These are phyloP conservation scores for Acromyrmex heyeri DNA, from an alignment of 1,140 invertebrate species.

Conservation along the genomic window DNA sequence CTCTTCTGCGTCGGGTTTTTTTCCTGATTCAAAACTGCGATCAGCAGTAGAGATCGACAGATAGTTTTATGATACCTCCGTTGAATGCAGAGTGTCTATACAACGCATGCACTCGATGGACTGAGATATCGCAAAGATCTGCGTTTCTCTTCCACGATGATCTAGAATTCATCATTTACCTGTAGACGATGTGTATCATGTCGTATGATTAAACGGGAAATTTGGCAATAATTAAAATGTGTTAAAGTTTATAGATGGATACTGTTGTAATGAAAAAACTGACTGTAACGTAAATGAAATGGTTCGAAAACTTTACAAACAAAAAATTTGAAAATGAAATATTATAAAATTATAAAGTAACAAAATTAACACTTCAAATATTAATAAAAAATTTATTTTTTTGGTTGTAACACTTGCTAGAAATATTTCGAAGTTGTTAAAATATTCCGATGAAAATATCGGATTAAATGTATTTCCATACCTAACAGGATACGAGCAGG, in stretches of 20 bases:
- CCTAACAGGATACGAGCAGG: conserved; percentile 9
- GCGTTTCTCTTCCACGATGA: conserved; percentile 31
- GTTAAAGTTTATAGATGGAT: neutral
- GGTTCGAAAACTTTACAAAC: neutral
- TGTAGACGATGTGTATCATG: conserved; percentile 27
- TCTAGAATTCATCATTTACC: conserved; percentile 23
- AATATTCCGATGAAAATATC: conserved; percentile 49
- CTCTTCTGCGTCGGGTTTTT: conserved; percentile 30
- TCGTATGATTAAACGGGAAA: conserved; percentile 15
- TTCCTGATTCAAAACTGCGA: conserved; percentile 59
- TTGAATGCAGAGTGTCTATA: conserved; percentile 51
- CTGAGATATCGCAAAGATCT: conserved; percentile 22
- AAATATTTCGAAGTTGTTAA: conserved; percentile 4
- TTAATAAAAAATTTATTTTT: conserved; percentile 29
- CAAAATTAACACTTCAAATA: conserved; percentile 28
- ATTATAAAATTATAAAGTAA: conserved; percentile 21
- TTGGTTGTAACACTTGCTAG: neutral
- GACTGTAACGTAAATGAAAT: neutral
- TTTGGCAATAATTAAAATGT: conserved; percentile 40
- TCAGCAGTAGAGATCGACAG: conserved; percentile 56
- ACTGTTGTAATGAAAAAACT: neutral
- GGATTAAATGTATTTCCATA: conserved; percentile 46
- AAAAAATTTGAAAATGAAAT: neutral
- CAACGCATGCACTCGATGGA: conserved; percentile 2
- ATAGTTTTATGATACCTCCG: conserved; percentile 66